Conservation (phyloP, 2,113 vertebrate species). For the Heptranchias perlo region DNA sequence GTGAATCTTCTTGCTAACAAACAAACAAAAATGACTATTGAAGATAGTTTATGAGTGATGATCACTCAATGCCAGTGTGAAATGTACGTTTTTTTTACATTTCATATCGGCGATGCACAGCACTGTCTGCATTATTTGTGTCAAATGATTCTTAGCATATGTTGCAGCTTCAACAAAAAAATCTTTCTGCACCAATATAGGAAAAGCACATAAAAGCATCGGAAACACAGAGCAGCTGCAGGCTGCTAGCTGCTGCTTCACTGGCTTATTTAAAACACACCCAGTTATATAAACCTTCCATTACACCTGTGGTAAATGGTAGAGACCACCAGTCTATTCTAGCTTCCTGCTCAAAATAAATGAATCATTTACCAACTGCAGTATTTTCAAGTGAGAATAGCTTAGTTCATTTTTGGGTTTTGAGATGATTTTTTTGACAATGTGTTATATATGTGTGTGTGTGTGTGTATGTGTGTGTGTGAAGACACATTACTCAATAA, state of each 20-base stretch:
- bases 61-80: neutral
- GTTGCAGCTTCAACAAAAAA: neutral
- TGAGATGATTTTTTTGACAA: neutral
- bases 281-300: conserved; percentile 22
- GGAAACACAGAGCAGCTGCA: conserved; percentile 12
- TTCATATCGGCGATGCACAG: neutral
- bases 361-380: conserved; percentile 4
- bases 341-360: conserved; percentile 5
- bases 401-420: neutral
- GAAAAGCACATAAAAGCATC: conserved; percentile 32
- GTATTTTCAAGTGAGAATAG: neutral
- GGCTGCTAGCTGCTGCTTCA: conserved; percentile 14
- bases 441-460: neutral
- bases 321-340: conserved; percentile 20
- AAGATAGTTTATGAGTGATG: neutral
- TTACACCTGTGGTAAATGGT: conserved; percentile 33
- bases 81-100: neutral
- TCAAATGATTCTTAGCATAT: neutral
- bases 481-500: neutral
- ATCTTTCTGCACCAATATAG: neutral
- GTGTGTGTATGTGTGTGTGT: neutral
- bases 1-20: neutral
- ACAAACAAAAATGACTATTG: neutral
- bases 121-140: neutral
- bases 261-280: conserved; percentile 31